Conservation (phyloP, 2,797 vertebrate species). For the Manis pentadactyla region DNA sequence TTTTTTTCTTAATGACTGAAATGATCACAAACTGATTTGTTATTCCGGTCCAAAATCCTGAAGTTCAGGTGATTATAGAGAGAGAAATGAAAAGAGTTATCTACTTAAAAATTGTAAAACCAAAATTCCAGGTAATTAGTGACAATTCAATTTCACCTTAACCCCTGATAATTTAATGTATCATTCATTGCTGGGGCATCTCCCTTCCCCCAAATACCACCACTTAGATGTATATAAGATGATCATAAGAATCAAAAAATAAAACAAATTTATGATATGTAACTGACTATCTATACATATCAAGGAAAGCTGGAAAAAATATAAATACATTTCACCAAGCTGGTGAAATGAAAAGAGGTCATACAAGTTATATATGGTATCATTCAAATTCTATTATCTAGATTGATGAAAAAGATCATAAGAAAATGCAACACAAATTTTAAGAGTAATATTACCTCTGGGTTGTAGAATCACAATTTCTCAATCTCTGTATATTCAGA, state of each 20-base stretch:
- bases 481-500: background rate
- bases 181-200: background rate
- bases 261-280: background rate
- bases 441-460: background rate
- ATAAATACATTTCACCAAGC: background rate
- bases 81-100: background rate
- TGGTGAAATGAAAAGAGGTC: constrained; percentile 16
- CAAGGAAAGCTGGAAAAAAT: background rate
- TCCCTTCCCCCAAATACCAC: background rate
- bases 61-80: background rate
- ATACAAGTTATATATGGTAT: background rate
- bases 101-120: constrained; percentile 1
- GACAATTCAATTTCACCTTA: background rate
- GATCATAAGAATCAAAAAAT: background rate
- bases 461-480: background rate
- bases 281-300: background rate
- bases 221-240: background rate
- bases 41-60: background rate
- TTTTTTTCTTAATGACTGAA: background rate
- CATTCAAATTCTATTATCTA: background rate
- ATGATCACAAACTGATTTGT: background rate
- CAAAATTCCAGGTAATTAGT: background rate
- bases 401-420: background rate
- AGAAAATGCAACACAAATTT: background rate
- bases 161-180: background rate